Conservation (phyloP, 2,888 invertebrate species). For the Trileptium ribeirensis region DNA sequence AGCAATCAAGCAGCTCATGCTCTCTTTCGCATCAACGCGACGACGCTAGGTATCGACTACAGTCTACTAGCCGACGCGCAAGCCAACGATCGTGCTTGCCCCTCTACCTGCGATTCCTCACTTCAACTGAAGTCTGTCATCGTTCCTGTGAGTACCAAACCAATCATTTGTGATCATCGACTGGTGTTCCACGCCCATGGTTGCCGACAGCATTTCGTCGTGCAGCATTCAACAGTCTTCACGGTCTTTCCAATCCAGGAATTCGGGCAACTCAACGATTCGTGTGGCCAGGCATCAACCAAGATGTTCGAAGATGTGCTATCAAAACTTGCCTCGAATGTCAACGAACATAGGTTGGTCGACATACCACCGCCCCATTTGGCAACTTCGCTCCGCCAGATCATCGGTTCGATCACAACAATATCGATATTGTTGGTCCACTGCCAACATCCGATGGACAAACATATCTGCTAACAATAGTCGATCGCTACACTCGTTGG, state of each 20-base stretch:
- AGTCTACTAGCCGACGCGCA: background rate
- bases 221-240: too few relatives aligned
- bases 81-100: background rate
- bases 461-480: background rate
- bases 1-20: background rate
- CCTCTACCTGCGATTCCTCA: background rate
- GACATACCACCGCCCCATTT: too few relatives aligned
- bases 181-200: too few relatives aligned
- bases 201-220: too few relatives aligned
- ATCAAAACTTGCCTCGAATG: too few relatives aligned
- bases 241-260: too few relatives aligned
- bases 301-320: too few relatives aligned
- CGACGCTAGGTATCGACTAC: background rate
- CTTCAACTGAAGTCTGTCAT: background rate
- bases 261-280: too few relatives aligned
- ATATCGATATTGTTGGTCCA: background rate
- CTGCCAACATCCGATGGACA: background rate
- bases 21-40: background rate
- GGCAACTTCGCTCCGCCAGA: background rate
- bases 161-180: too few relatives aligned
- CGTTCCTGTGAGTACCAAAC: too few relatives aligned
- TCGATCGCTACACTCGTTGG: background rate
- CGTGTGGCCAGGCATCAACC: too few relatives aligned
- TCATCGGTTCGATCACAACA: background rate
- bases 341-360: too few relatives aligned